A percentile compares a stretch with the other conserved stretches of the same genome.
These are phyloP conservation scores for Nasonia giraulti DNA, from an alignment of 1,140 invertebrate species.

Conservation along the genomic window DNA sequence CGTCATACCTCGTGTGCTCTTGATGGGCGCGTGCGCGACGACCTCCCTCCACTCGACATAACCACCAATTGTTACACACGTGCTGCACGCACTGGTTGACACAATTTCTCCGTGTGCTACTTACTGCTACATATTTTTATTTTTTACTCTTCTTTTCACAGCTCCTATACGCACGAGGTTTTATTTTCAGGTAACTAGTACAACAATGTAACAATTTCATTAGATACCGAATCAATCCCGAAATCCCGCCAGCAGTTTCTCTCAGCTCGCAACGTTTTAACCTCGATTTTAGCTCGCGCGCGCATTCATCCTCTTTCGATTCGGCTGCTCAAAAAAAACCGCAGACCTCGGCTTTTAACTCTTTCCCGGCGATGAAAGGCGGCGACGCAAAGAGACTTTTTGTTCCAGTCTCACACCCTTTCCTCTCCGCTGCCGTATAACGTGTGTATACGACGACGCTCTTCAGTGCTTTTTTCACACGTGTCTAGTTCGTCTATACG, in stretches of 20 bases:
- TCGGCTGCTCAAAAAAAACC: too few species aligned
- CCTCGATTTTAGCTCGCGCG: neutral
- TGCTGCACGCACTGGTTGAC: neutral
- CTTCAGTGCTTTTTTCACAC: neutral
- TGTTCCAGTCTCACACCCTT: neutral
- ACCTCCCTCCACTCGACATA: neutral
- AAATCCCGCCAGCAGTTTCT: too few species aligned
- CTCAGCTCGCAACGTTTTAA: neutral
- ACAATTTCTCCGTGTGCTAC: neutral
- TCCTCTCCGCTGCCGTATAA: neutral
- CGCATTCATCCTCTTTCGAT: too few species aligned
- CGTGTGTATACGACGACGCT: neutral
- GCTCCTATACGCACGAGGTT: too few species aligned
- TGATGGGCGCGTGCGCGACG: neutral
- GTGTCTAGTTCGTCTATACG: too few species aligned
- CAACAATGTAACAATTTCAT: too few species aligned
- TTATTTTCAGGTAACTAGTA: too few species aligned
- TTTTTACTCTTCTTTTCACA: too few species aligned
- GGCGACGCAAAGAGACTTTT: neutral
- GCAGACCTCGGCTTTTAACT: conserved; percentile 5
- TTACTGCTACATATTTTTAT: neutral
- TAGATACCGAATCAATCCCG: neutral
- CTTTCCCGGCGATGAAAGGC: neutral
- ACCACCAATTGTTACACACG: neutral
- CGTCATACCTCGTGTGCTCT: neutral